Conservation (phyloP, 2,113 vertebrate genomes). For the Arothron firmamentum region DNA sequence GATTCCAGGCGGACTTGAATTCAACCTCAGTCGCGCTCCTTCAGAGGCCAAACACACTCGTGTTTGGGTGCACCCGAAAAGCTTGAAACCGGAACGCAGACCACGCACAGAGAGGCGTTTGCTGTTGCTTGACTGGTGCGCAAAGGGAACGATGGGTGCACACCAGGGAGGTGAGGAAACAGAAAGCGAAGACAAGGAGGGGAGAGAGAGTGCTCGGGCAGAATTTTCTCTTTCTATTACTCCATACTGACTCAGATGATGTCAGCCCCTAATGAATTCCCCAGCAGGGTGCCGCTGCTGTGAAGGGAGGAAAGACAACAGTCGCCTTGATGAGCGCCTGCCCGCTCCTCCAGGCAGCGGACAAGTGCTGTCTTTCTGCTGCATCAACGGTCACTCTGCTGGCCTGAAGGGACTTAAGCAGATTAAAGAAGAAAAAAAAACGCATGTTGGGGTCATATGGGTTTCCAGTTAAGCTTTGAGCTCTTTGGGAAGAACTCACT, state of each 20-base stretch:
- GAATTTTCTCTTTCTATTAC: constrained; percentile 75
- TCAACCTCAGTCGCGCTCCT: constrained; percentile 45
- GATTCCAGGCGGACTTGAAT: constrained; percentile 65
- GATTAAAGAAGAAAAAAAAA: constrained; percentile 20
- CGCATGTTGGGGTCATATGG: constrained; percentile 43
- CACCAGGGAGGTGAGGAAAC: constrained; percentile 40
- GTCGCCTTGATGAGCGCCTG: constrained; percentile 65
- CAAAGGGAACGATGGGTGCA: constrained; percentile 41
- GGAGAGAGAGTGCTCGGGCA: constrained; percentile 36
- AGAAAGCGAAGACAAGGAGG: constrained; percentile 13
- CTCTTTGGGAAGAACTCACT: constrained; percentile 13
- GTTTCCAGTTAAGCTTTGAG: constrained; percentile 38
- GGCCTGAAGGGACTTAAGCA: constrained; percentile 58
- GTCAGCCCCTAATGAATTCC: constrained; percentile 78
- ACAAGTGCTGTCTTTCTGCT: constrained; percentile 58
- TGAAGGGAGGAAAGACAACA: constrained; percentile 72
- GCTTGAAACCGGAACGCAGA: constrained; percentile 18
- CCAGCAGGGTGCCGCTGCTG: constrained; percentile 73
- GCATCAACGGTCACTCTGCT: constrained; percentile 48
- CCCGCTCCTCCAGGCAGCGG: constrained; percentile 57
- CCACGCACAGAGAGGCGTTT: constrained; percentile 32
- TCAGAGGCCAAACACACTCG: constrained; percentile 33
- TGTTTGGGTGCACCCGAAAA: constrained; percentile 37
- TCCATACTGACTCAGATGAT: constrained; percentile 71
- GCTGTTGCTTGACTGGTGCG: constrained; percentile 61